Base-by-base conservation (phyloP, 1,140 invertebrate species). In the Scaptodrosophila lebanonensis region DNA sequence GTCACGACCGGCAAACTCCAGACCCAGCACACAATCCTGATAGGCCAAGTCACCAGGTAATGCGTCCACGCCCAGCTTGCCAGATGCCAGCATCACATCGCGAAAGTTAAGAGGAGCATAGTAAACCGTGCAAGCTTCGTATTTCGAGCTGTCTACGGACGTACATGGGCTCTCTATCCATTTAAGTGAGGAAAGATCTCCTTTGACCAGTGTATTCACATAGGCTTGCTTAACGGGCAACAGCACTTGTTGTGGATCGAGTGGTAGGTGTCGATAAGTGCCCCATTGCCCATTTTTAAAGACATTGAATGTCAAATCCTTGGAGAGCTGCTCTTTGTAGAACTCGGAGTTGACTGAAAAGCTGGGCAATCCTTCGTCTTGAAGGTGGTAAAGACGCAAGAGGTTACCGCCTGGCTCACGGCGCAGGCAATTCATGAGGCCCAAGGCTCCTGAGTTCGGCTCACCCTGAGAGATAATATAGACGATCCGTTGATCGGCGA, bases 101-200 rank as follows among this genome's bases (percentile, higher is more conserved):
- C 97, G 91, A 92, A 99, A 99, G 88, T 99, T 99, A 1, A 99
- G 90, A 6, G 97, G 93, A 9, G 97, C 93, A 87, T 97, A 99
- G 83, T 97, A 95, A 1, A 99, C 96, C 53, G 89, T 90, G 87
- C 96, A 98, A 1, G 97, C 87, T 71, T 94, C 91, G 18, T 66
- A 64, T 8, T 79, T 51, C n/a, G 1, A 29, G 18, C 2, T 58
- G 35, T 0, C 12, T 43, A 0, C 57, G 27, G 25, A 18, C 50
- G 90, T 38, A 89, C 89, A 42, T 94, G 89, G 3, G 93, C 93
- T 93, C 88, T 98, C 95, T 54, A 99, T 94, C 97, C 97, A 99
- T 39, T 91, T 91, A 4, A 99, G 89, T 79, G 95, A 97, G 1
- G 95, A 93, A 17, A 99, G 89, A 88, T 99, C 97, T 49, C 83